phyloP scores from a whole-genome alignment of 1,140 invertebrate genomes.

The Philaenus spumarius region DNA sequence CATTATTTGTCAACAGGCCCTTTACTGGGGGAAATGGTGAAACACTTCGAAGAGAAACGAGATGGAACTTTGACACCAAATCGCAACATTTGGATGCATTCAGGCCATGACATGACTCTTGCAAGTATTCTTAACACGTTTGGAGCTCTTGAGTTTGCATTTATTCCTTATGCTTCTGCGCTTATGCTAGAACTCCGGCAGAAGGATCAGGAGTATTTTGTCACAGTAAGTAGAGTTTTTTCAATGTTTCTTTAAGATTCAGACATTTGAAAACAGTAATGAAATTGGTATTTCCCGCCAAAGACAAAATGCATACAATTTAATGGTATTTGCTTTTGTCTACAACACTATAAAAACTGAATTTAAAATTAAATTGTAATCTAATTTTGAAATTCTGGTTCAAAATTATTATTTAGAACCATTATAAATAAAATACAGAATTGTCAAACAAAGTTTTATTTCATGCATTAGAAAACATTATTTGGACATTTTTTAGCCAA shows the following conservation, averaged over 20 bases:
- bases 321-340: background rate
- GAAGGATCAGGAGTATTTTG: constrained; percentile 36
- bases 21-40: constrained; percentile 56
- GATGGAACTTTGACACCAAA: constrained; percentile 40
- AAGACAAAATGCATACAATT: constrained; percentile 6
- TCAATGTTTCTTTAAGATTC: too few relatives aligned
- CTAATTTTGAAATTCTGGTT: too few relatives aligned
- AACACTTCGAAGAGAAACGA: constrained; percentile 47
- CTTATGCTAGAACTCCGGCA: constrained; percentile 46
- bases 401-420: too few relatives aligned
- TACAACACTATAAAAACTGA: background rate
- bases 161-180: constrained; percentile 69
- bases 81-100: constrained; percentile 64
- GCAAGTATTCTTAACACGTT: constrained; percentile 65
- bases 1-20: constrained; percentile 46
- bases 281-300: background rate
- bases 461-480: too few relatives aligned
- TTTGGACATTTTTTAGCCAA: too few relatives aligned
- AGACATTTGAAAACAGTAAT: too few relatives aligned
- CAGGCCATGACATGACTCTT: constrained; percentile 76
- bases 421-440: too few relatives aligned
- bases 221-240: constrained; percentile 40
- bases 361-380: background rate
- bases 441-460: too few relatives aligned
- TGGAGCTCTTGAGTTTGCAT: constrained; percentile 61